Conservation (phyloP, 2,797 vertebrate species). For the Rallus crepitans region DNA sequence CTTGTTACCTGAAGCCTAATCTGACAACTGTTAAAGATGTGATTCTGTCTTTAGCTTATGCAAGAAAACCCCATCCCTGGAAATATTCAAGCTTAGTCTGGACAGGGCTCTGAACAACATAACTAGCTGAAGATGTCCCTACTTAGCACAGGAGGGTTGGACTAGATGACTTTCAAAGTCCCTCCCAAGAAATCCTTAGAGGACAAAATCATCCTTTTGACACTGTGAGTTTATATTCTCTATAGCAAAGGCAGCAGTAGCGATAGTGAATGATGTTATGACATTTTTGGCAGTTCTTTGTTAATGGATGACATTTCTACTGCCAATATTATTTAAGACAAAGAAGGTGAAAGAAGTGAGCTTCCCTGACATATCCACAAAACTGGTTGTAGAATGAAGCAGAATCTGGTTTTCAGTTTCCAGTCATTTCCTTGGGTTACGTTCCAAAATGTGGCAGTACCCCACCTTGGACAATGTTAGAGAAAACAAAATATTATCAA, state of each 20-base stretch:
- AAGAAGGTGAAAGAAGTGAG: not conserved
- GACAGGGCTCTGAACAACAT: too few species aligned
- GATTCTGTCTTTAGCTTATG: not conserved
- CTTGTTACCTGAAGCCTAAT: not conserved
- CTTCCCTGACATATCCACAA: not conserved
- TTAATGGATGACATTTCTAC: not conserved
- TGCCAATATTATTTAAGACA: not conserved
- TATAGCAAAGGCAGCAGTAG: not conserved
- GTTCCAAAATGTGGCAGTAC: not conserved
- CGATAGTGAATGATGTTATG: not conserved
- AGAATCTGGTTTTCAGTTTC: not conserved
- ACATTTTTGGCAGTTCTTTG: not conserved
- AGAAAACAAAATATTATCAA: not conserved
- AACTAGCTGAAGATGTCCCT: too few species aligned
- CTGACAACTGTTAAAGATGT: not conserved
- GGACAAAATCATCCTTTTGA: not conserved
- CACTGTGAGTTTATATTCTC: not conserved
- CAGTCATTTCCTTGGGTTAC: not conserved
- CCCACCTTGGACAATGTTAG: not conserved
- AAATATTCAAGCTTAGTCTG: too few species aligned
- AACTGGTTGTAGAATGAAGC: not conserved
- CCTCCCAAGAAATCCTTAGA: too few species aligned
- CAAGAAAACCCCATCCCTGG: not conserved
- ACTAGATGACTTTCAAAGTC: too few species aligned
- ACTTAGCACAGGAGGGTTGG: too few species aligned